phyloP scores from a whole-genome alignment of 2,113 vertebrate genomes.

The Eupsittula cactorum region DNA sequence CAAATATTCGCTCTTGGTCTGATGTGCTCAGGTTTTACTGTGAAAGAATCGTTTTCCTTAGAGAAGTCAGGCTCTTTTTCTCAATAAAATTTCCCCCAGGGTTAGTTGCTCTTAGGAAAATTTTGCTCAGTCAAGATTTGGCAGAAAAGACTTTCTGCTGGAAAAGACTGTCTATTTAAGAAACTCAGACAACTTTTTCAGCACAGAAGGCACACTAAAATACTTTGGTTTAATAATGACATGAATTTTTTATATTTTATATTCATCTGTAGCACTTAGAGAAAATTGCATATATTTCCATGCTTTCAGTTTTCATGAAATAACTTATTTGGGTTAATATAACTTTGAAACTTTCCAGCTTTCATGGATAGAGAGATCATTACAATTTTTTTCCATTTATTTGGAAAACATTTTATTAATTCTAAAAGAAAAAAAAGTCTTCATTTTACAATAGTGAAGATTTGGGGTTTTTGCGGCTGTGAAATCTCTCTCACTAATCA shows the following conservation, averaged over 20 bases:
- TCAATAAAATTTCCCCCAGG: background rate
- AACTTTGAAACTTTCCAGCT: conserved; percentile 25
- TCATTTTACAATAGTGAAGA: background rate
- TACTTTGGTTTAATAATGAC: background rate
- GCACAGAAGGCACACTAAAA: background rate
- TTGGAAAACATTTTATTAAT: background rate
- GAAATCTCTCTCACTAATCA: background rate
- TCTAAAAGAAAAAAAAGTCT: background rate
- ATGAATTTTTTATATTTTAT: conserved; percentile 13
- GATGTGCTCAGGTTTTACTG: background rate
- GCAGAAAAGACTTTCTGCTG: background rate
- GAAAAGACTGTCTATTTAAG: background rate
- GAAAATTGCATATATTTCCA: conserved; percentile 16
- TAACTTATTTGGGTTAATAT: conserved; percentile 25
- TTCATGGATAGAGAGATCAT: background rate
- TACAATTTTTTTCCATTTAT: background rate
- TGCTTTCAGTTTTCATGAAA: conserved; percentile 41
- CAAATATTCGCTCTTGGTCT: background rate
- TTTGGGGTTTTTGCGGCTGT: background rate
- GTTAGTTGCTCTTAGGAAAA: background rate
- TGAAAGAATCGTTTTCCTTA: background rate
- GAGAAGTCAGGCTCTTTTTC: background rate
- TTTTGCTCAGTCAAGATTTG: background rate
- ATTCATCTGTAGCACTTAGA: background rate
- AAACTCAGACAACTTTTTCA: background rate